These are phyloP conservation scores for Sarcophilus harrisii DNA, from an alignment of 2,797 vertebrate genomes.

Conservation along the genomic window DNA sequence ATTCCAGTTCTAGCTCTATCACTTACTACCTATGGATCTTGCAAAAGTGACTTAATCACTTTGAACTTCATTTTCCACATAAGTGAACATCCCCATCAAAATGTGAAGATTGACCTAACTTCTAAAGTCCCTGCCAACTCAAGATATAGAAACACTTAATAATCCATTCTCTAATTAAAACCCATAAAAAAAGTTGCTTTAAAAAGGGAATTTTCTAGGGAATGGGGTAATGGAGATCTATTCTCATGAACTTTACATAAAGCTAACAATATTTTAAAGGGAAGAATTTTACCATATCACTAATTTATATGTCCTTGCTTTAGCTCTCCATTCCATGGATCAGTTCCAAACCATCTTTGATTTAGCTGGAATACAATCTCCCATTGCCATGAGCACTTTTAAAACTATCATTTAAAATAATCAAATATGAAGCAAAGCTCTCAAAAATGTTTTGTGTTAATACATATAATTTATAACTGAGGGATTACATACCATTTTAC, in stretches of 20 bases:
- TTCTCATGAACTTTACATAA: background rate
- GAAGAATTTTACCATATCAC: background rate
- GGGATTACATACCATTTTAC: background rate
- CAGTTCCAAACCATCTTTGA: background rate
- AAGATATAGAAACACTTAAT: background rate
- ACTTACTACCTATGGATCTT: background rate
- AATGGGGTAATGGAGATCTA: background rate
- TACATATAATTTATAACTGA: background rate
- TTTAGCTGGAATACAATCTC: conserved; percentile 5
- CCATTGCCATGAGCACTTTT: background rate
- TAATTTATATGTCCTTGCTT: background rate
- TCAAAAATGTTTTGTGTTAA: conserved; percentile 10
- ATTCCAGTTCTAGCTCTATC: background rate
- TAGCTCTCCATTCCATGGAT: background rate
- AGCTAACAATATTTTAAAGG: background rate
- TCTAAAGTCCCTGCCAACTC: background rate
- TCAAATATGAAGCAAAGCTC: conserved; percentile 17
- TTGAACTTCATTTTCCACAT: background rate
- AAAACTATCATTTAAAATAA: background rate
- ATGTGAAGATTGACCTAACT: background rate
- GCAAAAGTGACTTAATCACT: background rate
- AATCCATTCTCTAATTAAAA: background rate
- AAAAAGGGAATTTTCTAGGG: background rate
- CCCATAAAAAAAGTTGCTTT: background rate
- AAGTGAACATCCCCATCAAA: background rate